Evolutionary conservation across 92 coral and sea anemone genomes (phyloP), one percentile per base, ranked within the genome.

Genomic region (Ricordea florida): DNA sequence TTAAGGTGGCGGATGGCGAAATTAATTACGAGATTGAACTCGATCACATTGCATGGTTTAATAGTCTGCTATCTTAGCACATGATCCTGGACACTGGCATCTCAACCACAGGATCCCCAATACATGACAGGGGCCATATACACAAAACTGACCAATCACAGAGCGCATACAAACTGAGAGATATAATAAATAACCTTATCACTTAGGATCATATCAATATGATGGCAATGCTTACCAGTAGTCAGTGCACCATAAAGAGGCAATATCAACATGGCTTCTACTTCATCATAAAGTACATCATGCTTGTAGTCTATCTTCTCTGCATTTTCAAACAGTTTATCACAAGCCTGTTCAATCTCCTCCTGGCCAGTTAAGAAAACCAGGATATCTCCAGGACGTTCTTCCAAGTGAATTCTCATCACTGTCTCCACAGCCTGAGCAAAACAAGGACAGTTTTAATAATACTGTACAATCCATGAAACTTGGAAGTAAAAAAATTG

Each of bases 231-330:
- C 4, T 28, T 38, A 89, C 98, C 98, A 83, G 98, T 93, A 20
- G 93, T 79, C 96, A 93, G 83, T 18, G 98, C 90, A 14, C 96
- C 98, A 62, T 93, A 93, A 8, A 93, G 63, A 26, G 98, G 98
- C 25, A 93, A 65, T 48, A 93, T 82, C 66, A 93, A 52, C 77
- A 93, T 66, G 17, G 96, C 98, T 28, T 90, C 86, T 2, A 93
- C 80, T 11, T 69, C 87, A 21, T 29, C 65, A 58, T 78, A 74
- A 46, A 65, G 67, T 5, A 93, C 87, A 83, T 93, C 98, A 26
- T 93, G 90, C 33, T 79, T 86, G 57, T 93, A 93, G 66, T 93
- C 96, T 11, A 93, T 65, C 38, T 84, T 65, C 71, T 93, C 98
- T 34, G 98, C 98, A 66, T 64, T 76, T 40, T 87, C 86, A 83